Evolutionary conservation across 2,113 vertebrate species (phyloP).

Genomic region (Naja naja): DNA sequence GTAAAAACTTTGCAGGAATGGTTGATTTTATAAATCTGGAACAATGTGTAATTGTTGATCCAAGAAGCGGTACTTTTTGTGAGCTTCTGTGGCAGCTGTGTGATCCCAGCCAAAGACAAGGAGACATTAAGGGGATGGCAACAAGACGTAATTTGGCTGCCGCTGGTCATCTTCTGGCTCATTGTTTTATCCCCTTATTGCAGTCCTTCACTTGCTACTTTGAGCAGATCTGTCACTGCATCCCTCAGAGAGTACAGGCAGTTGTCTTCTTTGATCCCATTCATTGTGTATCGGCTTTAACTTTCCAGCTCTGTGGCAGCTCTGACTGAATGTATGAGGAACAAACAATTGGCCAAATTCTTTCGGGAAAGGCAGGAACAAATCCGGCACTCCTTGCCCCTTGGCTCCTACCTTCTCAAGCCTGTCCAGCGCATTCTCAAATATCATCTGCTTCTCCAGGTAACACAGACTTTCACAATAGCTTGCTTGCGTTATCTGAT

Average conservation of each 20-base stretch:
- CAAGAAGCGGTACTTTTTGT: not conserved
- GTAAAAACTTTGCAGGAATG: not conserved
- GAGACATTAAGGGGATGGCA: not conserved
- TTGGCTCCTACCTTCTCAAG: slow-evolving; percentile 94
- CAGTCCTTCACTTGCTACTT: not conserved
- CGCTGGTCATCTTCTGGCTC: not conserved
- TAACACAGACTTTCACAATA: slow-evolving; percentile 45
- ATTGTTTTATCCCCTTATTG: not conserved
- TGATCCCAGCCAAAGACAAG: not conserved
- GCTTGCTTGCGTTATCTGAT: not conserved
- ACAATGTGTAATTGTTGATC: not conserved
- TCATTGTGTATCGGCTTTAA: not conserved
- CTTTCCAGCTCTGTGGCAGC: slow-evolving; percentile 84
- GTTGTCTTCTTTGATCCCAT: not conserved
- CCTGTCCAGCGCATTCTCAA: slow-evolving; percentile 97
- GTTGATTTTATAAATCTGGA: not conserved
- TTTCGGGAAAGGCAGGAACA: slow-evolving; percentile 88
- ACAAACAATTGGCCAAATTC: slow-evolving; percentile 88
- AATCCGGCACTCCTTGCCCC: slow-evolving; percentile 83
- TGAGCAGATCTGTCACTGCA: not conserved
- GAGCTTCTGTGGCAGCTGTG: not conserved
- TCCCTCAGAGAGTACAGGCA: not conserved
- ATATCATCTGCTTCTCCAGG: slow-evolving; percentile 95
- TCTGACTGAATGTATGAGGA: slow-evolving; percentile 90
- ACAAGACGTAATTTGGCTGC: not conserved